Evolutionary conservation across 1,140 invertebrate genomes (phyloP), one percentile per base, ranked within the genome.

Genomic region (Gonatopus flavifemur): DNA sequence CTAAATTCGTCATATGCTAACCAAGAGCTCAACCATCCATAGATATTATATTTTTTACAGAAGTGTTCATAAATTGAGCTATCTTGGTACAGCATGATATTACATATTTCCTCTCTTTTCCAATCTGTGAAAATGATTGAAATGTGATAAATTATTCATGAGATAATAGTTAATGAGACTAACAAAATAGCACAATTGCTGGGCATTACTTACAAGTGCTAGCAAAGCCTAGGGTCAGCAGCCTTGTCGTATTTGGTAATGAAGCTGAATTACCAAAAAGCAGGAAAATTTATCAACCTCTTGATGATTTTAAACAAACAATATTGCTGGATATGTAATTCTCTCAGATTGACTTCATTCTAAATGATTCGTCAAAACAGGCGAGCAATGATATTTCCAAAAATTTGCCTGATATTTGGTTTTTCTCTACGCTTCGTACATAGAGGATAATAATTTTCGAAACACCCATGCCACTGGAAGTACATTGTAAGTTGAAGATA

Each of bases 131-230:
- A 69, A 67, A 71, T 67, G 67, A 74, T 71, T 74, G 71, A 76
- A 76, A 76, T 77, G 71, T 74, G 70, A 74, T 73, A 75, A 75
- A 76, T 73, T 75, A 76, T 74, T 75, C 72, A 72, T 72, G 70
- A 74, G 73, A 70, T 71, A 76, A 74, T 74, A 76, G 67, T 70
- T 72, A 68, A 70, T 59, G 57, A 65, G 66, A 64, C 52, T 62
- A 69, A 69, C 65, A 67, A 71, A 74, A 76, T 75, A 74, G 74
- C 72, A 74, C 70, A 75, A 75, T 76, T 74, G 70, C 70, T 74
- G 67, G 70, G 72, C 72, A 75, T 76, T 75, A 76, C 74, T 76
- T 75, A 74, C 67, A 76, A 76, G 72, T 77, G 72, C 72, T 75
- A 73, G 70, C 70, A 74, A n/a, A 74, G 73, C 71, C 71, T 75